Conservation (phyloP, 2,797 vertebrate species). For the Liparis tanakae region DNA sequence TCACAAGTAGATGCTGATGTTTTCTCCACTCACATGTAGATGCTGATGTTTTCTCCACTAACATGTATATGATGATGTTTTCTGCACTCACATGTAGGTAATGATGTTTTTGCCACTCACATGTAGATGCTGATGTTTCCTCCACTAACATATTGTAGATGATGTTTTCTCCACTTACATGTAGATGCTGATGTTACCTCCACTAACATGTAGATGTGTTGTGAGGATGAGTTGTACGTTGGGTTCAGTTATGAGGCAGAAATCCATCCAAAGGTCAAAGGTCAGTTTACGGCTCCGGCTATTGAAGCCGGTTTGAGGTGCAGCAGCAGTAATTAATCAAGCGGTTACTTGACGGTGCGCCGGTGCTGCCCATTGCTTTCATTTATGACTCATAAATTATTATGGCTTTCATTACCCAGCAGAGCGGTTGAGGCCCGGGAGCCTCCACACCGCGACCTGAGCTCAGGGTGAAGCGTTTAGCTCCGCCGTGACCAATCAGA, state of each 20-base stretch:
- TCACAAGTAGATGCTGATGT: no score
- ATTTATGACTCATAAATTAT: slow-evolving; percentile 72
- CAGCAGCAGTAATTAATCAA: slow-evolving; percentile 67
- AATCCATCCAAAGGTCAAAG: slow-evolving; percentile 59
- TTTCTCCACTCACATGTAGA: no score
- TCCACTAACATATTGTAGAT: no score
- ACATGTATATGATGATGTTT: no score
- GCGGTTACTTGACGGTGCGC: slow-evolving; percentile 63
- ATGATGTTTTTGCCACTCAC: no score
- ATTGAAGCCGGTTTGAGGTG: slow-evolving; percentile 43
- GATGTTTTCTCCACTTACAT: no score
- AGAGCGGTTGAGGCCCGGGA: slow-evolving; percentile 34
- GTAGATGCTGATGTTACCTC: no score
- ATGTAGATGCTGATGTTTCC: no score
- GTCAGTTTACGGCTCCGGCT: slow-evolving; percentile 57
- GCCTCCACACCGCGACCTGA: slow-evolving; percentile 57
- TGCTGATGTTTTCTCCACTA: no score
- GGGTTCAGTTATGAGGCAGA: slow-evolving; percentile 41
- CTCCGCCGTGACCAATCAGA: slow-evolving; percentile 44
- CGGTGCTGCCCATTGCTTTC: slow-evolving; percentile 52
- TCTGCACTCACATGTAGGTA: no score
- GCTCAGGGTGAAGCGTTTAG: slow-evolving; percentile 38
- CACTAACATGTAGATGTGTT: no score
- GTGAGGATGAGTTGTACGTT: no score
- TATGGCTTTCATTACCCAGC: slow-evolving; percentile 69